These are phyloP conservation scores for Edolisoma coerulescens DNA, from an alignment of 2,113 vertebrate species.

Conservation along the genomic window DNA sequence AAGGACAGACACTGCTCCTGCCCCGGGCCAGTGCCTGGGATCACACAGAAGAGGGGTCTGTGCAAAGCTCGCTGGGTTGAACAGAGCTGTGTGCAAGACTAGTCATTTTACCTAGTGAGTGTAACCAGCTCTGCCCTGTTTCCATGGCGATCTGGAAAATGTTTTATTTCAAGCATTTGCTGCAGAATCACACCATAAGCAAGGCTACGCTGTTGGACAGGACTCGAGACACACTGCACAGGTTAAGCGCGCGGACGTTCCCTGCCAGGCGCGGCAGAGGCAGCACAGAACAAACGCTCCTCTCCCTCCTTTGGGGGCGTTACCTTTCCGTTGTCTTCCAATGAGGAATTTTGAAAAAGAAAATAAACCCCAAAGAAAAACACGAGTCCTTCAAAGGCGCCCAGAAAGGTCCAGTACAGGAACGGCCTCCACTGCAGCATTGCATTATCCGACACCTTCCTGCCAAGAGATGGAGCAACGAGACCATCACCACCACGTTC, in stretches of 20 bases:
- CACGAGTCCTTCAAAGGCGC: slow-evolving; percentile 88
- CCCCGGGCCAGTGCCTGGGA: background rate
- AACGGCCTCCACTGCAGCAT: slow-evolving; percentile 92
- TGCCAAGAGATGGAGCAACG: slow-evolving; percentile 52
- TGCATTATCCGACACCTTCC: slow-evolving; percentile 90
- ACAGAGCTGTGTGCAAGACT: background rate
- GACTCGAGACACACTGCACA: background rate
- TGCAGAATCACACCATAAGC: slow-evolving; percentile 31
- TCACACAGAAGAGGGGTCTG: background rate
- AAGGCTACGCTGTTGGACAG: background rate
- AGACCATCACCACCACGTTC: background rate
- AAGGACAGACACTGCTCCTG: background rate
- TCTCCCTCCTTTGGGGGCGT: background rate
- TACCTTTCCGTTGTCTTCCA: slow-evolving; percentile 94
- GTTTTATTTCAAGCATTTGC: slow-evolving; percentile 19
- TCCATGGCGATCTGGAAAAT: background rate
- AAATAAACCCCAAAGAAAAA: slow-evolving; percentile 94
- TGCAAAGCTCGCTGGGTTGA: background rate
- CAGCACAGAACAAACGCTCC: background rate
- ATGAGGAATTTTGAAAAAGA: slow-evolving; percentile 85
- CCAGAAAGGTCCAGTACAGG: slow-evolving; percentile 91
- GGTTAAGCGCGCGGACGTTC: background rate
- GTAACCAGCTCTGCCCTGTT: slow-evolving; percentile 18
- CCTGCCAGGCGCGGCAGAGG: background rate
- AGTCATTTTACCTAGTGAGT: background rate